Percentiles rank a stretch among this genome's conserved stretches.
Evolutionary conservation across 2,888 invertebrate species (phyloP).

Genomic region (Mamestra brassicae): DNA sequence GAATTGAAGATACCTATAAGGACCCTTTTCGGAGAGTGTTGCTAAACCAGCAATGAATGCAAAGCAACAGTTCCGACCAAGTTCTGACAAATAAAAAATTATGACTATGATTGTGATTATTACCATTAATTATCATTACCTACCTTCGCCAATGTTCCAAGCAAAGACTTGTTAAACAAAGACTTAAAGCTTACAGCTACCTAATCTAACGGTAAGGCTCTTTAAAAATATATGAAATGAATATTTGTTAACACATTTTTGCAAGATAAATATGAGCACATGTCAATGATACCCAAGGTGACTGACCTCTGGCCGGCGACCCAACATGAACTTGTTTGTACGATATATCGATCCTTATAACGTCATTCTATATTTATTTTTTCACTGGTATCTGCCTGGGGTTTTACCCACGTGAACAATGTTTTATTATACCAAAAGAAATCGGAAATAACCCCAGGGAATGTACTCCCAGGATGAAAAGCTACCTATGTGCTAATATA

Average conservation of each 20-base stretch:
- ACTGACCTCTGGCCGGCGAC: slow-evolving; percentile 34
- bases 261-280: slow-evolving; percentile 72
- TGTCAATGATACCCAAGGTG: slow-evolving; percentile 24
- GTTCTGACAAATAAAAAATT: no score
- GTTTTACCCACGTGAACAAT: neutral
- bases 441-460: neutral
- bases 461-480: neutral
- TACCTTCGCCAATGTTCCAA: neutral
- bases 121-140: neutral
- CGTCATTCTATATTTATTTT: slow-evolving; percentile 16
- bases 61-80: neutral
- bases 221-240: neutral
- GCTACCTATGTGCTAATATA: neutral
- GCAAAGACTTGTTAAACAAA: neutral
- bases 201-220: neutral
- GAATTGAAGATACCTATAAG: neutral
- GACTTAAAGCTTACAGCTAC: neutral
- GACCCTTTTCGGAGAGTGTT: neutral
- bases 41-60: no score
- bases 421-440: neutral
- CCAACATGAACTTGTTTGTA: slow-evolving; percentile 22
- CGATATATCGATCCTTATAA: slow-evolving; percentile 34
- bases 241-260: neutral
- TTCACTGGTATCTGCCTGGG: neutral
- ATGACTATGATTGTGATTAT: no score